A percentile compares a stretch with the other conserved stretches of the same genome.
phyloP scores from a whole-genome alignment of 2,113 vertebrate species.

The Regulus satrapa region DNA sequence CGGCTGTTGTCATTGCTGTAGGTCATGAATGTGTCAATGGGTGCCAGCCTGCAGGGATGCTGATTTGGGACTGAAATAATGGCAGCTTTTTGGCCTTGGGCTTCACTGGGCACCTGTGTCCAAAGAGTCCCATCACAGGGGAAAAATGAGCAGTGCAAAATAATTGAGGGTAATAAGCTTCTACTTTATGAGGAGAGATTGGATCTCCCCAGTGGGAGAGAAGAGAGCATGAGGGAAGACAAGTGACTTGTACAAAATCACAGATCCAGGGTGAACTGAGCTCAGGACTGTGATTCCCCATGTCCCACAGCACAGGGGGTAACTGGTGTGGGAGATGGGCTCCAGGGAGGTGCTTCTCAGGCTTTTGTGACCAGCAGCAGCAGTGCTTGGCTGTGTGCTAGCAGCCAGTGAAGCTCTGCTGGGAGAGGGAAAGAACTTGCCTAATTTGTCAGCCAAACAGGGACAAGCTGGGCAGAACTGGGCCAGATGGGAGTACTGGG shows the following conservation, averaged over 20 bases:
- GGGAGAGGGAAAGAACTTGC: not conserved
- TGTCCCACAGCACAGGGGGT: fast-evolving
- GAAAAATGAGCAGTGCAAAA: not conserved
- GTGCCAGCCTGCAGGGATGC: not conserved
- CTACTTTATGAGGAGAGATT: not conserved
- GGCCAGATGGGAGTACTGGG: not conserved
- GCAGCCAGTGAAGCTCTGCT: not conserved
- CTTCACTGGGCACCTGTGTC: not conserved
- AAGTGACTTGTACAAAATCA: not conserved
- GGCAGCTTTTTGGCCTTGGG: not conserved
- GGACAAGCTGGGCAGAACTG: not conserved
- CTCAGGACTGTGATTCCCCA: not conserved
- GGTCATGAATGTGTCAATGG: not conserved
- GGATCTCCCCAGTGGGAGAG: not conserved
- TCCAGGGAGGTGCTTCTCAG: not conserved
- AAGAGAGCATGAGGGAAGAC: fast-evolving
- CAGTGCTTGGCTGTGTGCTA: not conserved
- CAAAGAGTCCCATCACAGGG: not conserved
- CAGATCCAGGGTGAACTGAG: not conserved
- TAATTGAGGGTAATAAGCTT: not conserved
- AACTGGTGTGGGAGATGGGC: not conserved
- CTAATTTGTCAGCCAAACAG: not conserved
- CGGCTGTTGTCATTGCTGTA: not conserved
- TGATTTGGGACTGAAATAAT: not conserved
- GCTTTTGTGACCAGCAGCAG: not conserved